These are phyloP conservation scores for Dendropsophus ebraccatus DNA, from an alignment of 2,113 vertebrate genomes.

Conservation along the genomic window DNA sequence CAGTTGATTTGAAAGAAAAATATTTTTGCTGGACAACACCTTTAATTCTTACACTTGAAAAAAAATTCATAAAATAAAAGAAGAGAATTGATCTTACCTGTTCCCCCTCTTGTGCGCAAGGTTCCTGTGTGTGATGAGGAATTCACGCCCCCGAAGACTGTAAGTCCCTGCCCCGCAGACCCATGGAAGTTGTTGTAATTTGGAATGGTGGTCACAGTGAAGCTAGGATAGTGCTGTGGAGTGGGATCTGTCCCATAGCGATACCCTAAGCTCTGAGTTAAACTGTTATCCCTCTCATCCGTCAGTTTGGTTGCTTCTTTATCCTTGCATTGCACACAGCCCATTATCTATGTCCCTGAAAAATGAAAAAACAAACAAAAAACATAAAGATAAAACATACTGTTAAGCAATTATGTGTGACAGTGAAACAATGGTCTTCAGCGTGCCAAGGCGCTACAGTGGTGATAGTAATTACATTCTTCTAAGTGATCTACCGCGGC, in stretches of 20 bases:
- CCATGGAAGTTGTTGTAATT: constrained; percentile 95
- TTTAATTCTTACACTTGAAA: no score
- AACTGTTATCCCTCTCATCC: constrained; percentile 85
- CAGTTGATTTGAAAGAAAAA: no score
- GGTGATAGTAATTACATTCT: constrained; percentile 9
- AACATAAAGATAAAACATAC: background rate
- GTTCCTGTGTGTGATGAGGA: constrained; percentile 91
- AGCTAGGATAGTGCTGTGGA: constrained; percentile 89
- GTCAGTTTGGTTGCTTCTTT: constrained; percentile 97
- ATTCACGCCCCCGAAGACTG: constrained; percentile 91
- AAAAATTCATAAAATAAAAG: no score
- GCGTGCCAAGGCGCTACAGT: background rate
- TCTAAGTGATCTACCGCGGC: background rate
- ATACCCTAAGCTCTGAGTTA: constrained; percentile 87
- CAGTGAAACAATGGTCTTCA: background rate
- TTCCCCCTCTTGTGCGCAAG: constrained; percentile 87
- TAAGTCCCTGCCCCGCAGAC: constrained; percentile 84
- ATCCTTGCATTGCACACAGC: constrained; percentile 99
- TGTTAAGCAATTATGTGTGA: constrained; percentile 1
- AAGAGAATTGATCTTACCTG: constrained; percentile 75
- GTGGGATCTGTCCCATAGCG: constrained; percentile 92
- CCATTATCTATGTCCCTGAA: constrained; percentile 94
- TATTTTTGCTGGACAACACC: no score
- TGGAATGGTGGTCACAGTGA: constrained; percentile 89
- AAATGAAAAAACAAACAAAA: constrained; percentile 16